Evolutionary conservation across 2,113 vertebrate genomes (phyloP), one percentile per base, ranked within the genome.

Genomic region (Eublepharis macularius): DNA sequence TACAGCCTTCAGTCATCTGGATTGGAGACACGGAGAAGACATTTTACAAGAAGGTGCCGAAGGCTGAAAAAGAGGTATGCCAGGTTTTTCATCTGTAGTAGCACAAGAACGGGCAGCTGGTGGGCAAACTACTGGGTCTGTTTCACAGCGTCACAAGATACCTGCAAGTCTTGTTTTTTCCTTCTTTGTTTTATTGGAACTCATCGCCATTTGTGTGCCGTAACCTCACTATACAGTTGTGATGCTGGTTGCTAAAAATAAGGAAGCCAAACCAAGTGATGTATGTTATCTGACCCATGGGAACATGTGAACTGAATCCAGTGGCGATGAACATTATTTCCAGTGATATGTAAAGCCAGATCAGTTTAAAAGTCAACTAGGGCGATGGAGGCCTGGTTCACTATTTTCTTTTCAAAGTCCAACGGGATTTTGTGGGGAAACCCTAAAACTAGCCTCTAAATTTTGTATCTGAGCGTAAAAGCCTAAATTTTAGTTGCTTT

Each of bases 1-100:
- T 97, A 81, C 97, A 98, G 91, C 97, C 97, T 24, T 98, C 98
- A 0, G 96, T 98, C 0, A 89, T 98, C 41, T 98, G 97, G 98
- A 97, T 98, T 17, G 95, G 94, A 86, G 95, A 98, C 6, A 91
- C 97, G 0, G 98, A 98, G 83, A 97, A 96, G 94, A 93, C 96
- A 17, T 98, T 97, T 94, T 95, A 96, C 92, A 98, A 94, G 91
- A 97, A 88, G 66, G 93, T 95, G 0, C 92, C 91, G 0, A 95
- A 90, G 17, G 16, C 79, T 2, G 96, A 97, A 34, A 96, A 92
- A 81, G 91, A 90, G 96, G 98, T 97, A 91, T 95, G 91, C 21
- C 24, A 4, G 16, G 2, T 70, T 70, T 82, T 43, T 43, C 36
- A 34, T 54, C 34, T 34, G 19, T 45, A 11, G 41, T 13, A 68